Conservation (phyloP, 92 coral and sea anemone species). For the Paragorgia papillata region DNA sequence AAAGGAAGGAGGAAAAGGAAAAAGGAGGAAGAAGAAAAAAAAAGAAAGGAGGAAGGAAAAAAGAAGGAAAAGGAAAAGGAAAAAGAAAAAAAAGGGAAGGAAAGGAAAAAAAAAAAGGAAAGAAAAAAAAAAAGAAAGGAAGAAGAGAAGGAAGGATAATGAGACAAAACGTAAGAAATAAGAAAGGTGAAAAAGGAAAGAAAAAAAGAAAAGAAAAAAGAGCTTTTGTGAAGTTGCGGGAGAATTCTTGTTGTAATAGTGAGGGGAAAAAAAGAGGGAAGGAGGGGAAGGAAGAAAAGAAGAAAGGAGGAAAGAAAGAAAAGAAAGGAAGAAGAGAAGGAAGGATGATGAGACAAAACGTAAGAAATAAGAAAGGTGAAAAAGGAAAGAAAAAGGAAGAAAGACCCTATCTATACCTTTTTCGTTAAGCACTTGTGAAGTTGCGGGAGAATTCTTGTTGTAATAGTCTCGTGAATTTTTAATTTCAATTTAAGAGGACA, state of each 20-base stretch:
- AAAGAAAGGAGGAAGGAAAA: too few species aligned
- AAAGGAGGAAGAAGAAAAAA: too few species aligned
- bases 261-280: too few species aligned
- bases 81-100: neutral
- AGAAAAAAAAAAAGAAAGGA: neutral
- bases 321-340: neutral
- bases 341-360: neutral
- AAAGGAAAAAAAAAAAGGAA: neutral
- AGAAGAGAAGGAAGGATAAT: neutral
- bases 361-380: neutral
- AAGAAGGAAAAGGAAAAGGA: neutral
- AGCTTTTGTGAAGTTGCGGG: conserved; percentile 81
- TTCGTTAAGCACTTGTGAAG: conserved; percentile 81
- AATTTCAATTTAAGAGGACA: conserved; percentile 56
- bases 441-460: conserved; percentile 75
- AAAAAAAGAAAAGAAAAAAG: neutral
- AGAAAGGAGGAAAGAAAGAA: neutral
- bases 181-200: neutral
- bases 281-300: neutral
- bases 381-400: neutral
- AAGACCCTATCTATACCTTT: conserved; percentile 78
- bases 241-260: conserved; percentile 70
- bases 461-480: conserved; percentile 75
- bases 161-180: neutral
- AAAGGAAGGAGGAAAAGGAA: too few species aligned